Base-by-base conservation (phyloP, 2,888 invertebrate species). In the Octodonta nipae region DNA sequence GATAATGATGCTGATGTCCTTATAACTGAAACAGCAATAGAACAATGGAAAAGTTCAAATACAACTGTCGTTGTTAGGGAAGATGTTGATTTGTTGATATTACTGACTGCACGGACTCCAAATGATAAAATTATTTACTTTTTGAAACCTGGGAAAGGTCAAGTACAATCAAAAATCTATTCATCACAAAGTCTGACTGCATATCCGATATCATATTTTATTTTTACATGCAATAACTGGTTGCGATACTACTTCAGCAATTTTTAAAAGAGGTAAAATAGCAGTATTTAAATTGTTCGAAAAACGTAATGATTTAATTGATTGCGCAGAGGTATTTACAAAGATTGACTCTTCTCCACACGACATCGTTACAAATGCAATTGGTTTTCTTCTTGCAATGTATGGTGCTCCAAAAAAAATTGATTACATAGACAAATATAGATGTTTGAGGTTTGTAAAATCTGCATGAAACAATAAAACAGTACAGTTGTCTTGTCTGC, bases 1-100 rank as follows among this genome's bases (percentile, higher is more conserved):
- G 13, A 28, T 20, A 37, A 45, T 33, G 41, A 44, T 35, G 46
- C 45, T 34, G 43, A 43, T 22, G 30, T 3, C 20, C 30, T 30
- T 30, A 14, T 13, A 17, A 28, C 13, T 28, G 26, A 28, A 20
- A 30, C 20, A 30, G 20, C 30, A 30, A 30, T 20, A n/a, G 30
- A 30, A 30, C 16, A 20, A 5, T 30, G 20, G n/a, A 14, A 15
- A 5, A 5, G 5, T 4, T 12, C 28, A 28, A 28, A 28, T 13
- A 28, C 17, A 28, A 28, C 29, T 28, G 15, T 28, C 3, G 29
- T 28, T 14, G 29, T 15, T 13, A 13, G 17, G n/a, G 29, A 28
- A 30, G 30, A 30, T 22, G 13, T 30, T 26, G 32, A 32, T 13
- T 25, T 32, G 16, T 26, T 33, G 3, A 15, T 33, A 33, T 13